These are phyloP conservation scores for Peromyscus eremicus DNA, from an alignment of 2,797 vertebrate genomes.

Conservation along the genomic window DNA sequence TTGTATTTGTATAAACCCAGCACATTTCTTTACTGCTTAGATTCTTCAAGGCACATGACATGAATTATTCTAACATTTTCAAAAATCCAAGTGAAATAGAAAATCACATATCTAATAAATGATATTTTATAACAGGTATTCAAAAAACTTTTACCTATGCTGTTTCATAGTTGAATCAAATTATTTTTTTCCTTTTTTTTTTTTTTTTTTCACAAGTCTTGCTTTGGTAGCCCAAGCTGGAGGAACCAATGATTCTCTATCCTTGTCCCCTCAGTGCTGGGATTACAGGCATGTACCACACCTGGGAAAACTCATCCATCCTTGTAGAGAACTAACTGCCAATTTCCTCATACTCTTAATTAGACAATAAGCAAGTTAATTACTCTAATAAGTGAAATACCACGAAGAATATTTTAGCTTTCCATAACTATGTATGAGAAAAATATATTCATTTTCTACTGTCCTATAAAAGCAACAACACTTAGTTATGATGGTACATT, in stretches of 20 bases:
- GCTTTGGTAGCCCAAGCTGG: not conserved
- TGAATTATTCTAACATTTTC: conserved; percentile 16
- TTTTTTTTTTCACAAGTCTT: not conserved
- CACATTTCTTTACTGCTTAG: not conserved
- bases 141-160: not conserved
- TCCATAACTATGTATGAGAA: not conserved
- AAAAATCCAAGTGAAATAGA: conserved; percentile 9
- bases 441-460: not conserved
- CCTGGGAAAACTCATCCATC: not conserved
- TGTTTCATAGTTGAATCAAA: conserved; percentile 30
- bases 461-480: not conserved
- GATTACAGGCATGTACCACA: not conserved
- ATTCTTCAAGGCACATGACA: conserved; percentile 10
- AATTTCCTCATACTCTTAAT: not conserved
- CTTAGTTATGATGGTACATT: not conserved
- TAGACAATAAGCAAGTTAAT: not conserved
- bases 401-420: not conserved
- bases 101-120: conserved; percentile 41
- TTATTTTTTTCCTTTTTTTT: not conserved
- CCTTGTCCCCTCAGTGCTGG: not conserved
- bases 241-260: not conserved
- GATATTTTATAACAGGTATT: not conserved
- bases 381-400: conserved; percentile 25
- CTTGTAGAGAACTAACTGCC: not conserved
- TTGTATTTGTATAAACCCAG: not conserved